Percentiles rank a stretch among this genome's conserved stretches.
phyloP scores from a whole-genome alignment of 1,140 invertebrate species.

The Hestina assimilis region DNA sequence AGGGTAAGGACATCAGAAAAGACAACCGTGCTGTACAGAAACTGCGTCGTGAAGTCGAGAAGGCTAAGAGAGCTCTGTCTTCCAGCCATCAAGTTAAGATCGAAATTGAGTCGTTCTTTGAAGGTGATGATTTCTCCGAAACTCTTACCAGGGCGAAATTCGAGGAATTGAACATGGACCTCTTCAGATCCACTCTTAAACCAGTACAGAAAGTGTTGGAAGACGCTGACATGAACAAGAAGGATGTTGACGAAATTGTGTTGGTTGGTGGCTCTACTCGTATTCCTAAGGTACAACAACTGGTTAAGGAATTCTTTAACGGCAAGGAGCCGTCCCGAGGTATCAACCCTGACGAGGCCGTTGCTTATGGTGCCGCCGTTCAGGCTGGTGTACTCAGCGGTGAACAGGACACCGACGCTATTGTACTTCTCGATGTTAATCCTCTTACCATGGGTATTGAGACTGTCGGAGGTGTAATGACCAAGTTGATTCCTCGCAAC shows the following conservation, averaged over 20 bases:
- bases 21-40: slow-evolving; percentile 98
- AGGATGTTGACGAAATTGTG: slow-evolving; percentile 99
- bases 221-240: slow-evolving; percentile 99
- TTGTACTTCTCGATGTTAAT: slow-evolving; percentile 98
- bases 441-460: slow-evolving; percentile 99
- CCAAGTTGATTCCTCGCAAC: slow-evolving; percentile 98
- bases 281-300: slow-evolving; percentile 99
- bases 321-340: slow-evolving; percentile 98
- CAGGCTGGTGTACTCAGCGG: slow-evolving; percentile 95
- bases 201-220: slow-evolving; percentile 98
- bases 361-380: slow-evolving; percentile 98
- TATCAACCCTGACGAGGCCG: slow-evolving; percentile 99
- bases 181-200: slow-evolving; percentile 98
- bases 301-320: slow-evolving; percentile 99
- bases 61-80: slow-evolving; percentile 97
- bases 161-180: slow-evolving; percentile 99
- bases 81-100: slow-evolving; percentile 97
- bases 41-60: slow-evolving; percentile 97
- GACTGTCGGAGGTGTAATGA: slow-evolving; percentile 99
- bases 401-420: slow-evolving; percentile 96
- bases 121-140: slow-evolving; percentile 99
- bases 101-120: slow-evolving; percentile 99
- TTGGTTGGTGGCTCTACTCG: slow-evolving; percentile 99
- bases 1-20: slow-evolving; percentile 97
- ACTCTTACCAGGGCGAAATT: slow-evolving; percentile 99